Conservation (phyloP, 2,113 vertebrate species). For the Chunga burmeisteri region DNA sequence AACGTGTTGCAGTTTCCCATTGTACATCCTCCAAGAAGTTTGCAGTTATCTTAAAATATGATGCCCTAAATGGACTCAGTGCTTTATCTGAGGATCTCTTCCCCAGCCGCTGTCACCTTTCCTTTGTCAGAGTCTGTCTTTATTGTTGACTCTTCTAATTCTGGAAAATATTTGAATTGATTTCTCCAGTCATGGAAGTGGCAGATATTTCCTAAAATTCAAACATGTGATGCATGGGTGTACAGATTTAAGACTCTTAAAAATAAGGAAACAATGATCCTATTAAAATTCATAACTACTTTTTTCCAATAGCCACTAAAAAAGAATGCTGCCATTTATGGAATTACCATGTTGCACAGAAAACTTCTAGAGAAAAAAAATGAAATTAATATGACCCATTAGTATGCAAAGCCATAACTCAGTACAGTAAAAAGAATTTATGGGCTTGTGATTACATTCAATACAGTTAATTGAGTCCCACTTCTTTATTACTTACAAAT, state of each 20-base stretch:
- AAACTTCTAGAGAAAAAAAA: not conserved
- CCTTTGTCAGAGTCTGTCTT: not conserved
- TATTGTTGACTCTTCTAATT: not conserved
- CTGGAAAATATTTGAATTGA: not conserved
- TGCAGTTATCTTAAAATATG: not conserved
- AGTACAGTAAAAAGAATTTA: slow-evolving; percentile 7
- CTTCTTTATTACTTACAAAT: slow-evolving; percentile 2
- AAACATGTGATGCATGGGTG: not conserved
- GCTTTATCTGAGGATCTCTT: not conserved
- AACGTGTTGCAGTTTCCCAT: not conserved
- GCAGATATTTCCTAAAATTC: not conserved
- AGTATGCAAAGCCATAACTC: not conserved
- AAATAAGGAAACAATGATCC: not conserved
- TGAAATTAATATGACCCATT: not conserved
- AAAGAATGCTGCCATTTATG: not conserved
- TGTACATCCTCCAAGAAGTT: not conserved
- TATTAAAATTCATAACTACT: not conserved
- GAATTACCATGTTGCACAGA: not conserved
- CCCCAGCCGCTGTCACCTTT: not conserved
- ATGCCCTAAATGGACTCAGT: not conserved
- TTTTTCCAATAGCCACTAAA: not conserved
- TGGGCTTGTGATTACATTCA: not conserved
- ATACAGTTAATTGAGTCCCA: not conserved
- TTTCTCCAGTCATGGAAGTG: not conserved
- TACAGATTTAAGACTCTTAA: not conserved